Evolutionary conservation across 2,888 invertebrate genomes (phyloP), one percentile per base, ranked within the genome.

Genomic region (Heteromyza rotundicornis): DNA sequence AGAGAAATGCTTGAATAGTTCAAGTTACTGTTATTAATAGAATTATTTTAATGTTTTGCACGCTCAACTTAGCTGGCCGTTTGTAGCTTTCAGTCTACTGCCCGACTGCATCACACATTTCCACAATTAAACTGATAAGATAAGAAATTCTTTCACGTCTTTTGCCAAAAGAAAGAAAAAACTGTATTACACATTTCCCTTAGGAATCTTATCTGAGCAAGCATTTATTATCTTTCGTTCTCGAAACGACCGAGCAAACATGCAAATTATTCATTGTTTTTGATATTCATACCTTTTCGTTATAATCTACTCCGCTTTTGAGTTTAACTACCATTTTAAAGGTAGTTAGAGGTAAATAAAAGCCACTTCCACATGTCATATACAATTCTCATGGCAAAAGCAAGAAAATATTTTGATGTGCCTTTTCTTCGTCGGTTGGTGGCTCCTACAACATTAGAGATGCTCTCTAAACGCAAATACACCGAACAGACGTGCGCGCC

Each of bases 191-290:
- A 40, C 40, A 40, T 40, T 40, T 14, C 40, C 14, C n/a, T 40
- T 7, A 3, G 14, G 40, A n/a, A 53, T 64, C 75, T 73, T 74
- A 74, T 74, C 75, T 74, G 69, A 69, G 69, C 74, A 70, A 71
- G 71, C n/a, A n/a, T n/a, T n/a, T n/a, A n/a, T n/a, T n/a, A n/a
- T n/a, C n/a, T n/a, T n/a, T n/a, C n/a, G n/a, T 16, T 35, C 36
- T 23, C 36, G 36, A 71, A 71, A 71, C 73, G 77, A 77, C 71
- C 74, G 71, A 66, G 73, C 75, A 77, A 76, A 77, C 77, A 75
- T 76, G 77, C 76, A 75, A 77, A 75, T 76, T 77, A 71, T 70
- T n/a, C n/a, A n/a, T n/a, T n/a, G n/a, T n/a, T n/a, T n/a, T n/a
- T n/a, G n/a, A n/a, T n/a, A n/a, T n/a, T n/a, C 51, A 14, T 3